Percentiles rank a stretch among this genome's conserved stretches.
These are phyloP conservation scores for Phoeniculus purpureus DNA, from an alignment of 2,797 vertebrate species.

Conservation along the genomic window DNA sequence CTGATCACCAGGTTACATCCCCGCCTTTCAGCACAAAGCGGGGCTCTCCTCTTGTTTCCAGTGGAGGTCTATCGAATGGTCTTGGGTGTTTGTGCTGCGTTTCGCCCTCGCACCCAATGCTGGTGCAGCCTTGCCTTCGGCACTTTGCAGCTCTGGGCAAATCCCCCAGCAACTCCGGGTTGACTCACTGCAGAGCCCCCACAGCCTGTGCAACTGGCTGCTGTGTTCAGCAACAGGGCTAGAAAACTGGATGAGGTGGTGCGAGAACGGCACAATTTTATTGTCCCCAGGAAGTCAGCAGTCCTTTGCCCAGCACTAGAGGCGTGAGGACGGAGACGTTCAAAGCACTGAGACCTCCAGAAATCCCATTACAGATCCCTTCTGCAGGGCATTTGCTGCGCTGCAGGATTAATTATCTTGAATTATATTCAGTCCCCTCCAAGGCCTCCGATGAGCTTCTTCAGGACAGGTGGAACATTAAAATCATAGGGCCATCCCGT, in stretches of 20 bases:
- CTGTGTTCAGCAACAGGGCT: too few species aligned
- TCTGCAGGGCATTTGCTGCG: background rate
- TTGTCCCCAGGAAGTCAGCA: background rate
- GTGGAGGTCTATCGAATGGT: too few species aligned
- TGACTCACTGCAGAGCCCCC: too few species aligned
- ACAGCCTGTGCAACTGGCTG: too few species aligned
- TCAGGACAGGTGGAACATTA: constrained; percentile 13
- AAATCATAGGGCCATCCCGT: background rate
- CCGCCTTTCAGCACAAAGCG: too few species aligned
- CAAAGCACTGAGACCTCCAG: background rate
- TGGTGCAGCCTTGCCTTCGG: too few species aligned
- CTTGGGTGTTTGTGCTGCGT: too few species aligned
- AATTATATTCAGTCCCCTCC: background rate
- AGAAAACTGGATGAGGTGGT: background rate
- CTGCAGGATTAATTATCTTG: constrained; percentile 3
- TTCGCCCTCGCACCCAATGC: too few species aligned
- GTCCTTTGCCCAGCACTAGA: background rate
- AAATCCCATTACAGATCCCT: constrained; percentile 6
- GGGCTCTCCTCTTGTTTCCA: too few species aligned
- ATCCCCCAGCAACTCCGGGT: too few species aligned
- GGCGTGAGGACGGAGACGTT: background rate
- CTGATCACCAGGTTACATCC: too few species aligned
- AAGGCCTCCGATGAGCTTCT: background rate
- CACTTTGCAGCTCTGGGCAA: too few species aligned
- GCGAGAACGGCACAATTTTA: background rate